These are phyloP conservation scores for Bambusicola thoracicus DNA, from an alignment of 2,113 vertebrate species.

Conservation along the genomic window DNA sequence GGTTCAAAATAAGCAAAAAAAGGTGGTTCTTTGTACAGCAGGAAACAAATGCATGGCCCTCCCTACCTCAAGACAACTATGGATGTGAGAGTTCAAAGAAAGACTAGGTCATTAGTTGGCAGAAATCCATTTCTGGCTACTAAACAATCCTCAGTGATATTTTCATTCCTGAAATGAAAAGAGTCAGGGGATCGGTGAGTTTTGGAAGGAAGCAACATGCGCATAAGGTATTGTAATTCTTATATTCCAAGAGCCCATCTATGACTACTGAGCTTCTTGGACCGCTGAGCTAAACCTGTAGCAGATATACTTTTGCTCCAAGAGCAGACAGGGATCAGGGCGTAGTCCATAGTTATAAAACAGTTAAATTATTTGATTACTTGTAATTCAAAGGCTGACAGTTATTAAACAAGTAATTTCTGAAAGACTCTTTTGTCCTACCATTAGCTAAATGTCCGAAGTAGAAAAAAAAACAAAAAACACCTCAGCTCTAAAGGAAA, in stretches of 20 bases:
- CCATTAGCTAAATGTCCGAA: neutral
- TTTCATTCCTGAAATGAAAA: conserved; percentile 8
- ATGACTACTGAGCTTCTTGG: neutral
- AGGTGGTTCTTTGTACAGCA: neutral
- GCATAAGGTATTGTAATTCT: neutral
- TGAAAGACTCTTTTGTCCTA: neutral
- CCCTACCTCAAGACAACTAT: neutral
- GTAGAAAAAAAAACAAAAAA: conserved; percentile 23
- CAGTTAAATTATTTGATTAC: neutral
- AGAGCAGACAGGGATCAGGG: neutral
- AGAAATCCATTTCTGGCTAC: neutral
- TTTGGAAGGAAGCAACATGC: neutral
- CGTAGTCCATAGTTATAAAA: neutral
- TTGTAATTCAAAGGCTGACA: neutral
- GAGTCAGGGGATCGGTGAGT: neutral
- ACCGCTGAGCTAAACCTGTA: neutral
- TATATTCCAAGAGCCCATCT: neutral
- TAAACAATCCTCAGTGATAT: neutral
- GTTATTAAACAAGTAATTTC: neutral
- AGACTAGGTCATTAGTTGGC: neutral
- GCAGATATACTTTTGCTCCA: neutral
- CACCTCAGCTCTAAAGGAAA: conserved; percentile 43
- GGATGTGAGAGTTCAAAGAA: neutral
- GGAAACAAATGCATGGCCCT: neutral
- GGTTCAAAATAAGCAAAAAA: neutral